Evolutionary conservation across 2,113 vertebrate genomes (phyloP).

Genomic region (Pomatostomus ruficeps): DNA sequence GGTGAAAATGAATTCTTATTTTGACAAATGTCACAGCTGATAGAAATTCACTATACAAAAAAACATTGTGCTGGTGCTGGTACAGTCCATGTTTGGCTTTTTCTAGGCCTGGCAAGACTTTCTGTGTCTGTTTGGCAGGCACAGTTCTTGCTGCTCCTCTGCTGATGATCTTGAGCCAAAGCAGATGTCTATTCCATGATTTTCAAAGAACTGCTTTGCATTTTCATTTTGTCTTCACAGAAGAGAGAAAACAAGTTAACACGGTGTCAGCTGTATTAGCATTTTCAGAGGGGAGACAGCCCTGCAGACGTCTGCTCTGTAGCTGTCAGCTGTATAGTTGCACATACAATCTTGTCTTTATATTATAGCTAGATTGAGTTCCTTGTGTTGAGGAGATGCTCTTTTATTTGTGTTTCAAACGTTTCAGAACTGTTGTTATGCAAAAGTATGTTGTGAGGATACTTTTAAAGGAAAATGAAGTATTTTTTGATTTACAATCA

Average conservation of each 20-base stretch:
- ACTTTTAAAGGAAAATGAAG: neutral
- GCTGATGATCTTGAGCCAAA: neutral
- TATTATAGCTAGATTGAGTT: neutral
- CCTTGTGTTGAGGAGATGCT: neutral
- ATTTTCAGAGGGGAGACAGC: neutral
- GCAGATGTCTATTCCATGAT: neutral
- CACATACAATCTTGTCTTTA: neutral
- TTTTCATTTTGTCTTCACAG: constrained; percentile 6
- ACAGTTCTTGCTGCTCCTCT: neutral
- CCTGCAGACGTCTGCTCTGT: neutral
- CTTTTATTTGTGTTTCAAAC: neutral
- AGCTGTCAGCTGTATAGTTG: neutral
- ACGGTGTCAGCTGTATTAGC: neutral
- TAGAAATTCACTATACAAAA: neutral
- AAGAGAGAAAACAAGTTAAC: constrained; percentile 21
- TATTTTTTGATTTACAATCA: neutral
- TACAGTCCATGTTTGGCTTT: neutral
- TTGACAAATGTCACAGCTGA: neutral
- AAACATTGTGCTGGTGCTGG: neutral
- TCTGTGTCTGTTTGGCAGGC: neutral
- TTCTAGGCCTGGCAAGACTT: neutral
- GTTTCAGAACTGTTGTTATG: neutral
- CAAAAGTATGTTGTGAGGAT: neutral
- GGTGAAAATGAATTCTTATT: neutral
- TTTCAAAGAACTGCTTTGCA: constrained; percentile 9